A percentile compares a stretch with the other conserved stretches of the same genome.
Conservation (phyloP, 2,888 invertebrate species). For the Morpho achilles region DNA sequence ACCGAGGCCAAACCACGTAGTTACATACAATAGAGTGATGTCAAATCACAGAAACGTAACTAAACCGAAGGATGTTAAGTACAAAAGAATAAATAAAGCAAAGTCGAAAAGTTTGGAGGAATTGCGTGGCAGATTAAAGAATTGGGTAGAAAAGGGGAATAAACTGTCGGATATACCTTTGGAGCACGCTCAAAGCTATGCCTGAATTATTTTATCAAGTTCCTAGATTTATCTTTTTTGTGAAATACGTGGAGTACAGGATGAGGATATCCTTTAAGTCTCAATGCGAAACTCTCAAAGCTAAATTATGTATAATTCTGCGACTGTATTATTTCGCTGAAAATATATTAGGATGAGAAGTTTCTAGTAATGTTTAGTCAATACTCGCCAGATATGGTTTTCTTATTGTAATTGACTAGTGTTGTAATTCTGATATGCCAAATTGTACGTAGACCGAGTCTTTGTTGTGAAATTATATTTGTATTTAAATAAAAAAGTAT, state of each 20-base stretch:
- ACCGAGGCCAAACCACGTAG: constrained; percentile 78
- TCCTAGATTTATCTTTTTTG: constrained; percentile 24
- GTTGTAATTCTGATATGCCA: constrained; percentile 25
- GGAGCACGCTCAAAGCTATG: constrained; percentile 83
- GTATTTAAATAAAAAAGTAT: constrained; percentile 19
- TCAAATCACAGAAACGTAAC: constrained; percentile 93
- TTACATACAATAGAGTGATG: constrained; percentile 92
- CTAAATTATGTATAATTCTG: constrained; percentile 12
- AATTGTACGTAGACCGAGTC: constrained; percentile 19
- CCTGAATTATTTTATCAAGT: constrained; percentile 64
- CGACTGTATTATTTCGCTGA: constrained; percentile 10
- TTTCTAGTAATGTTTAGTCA: neutral
- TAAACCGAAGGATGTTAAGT: constrained; percentile 94
- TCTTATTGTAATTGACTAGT: constrained; percentile 15
- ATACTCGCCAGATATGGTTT: constrained; percentile 4
- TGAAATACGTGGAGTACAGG: constrained; percentile 13
- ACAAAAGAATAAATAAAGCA: constrained; percentile 93
- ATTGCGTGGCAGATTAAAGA: constrained; percentile 88
- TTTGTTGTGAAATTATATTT: constrained; percentile 14
- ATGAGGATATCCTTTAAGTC: constrained; percentile 2
- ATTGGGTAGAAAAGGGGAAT: constrained; percentile 90
- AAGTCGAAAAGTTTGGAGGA: constrained; percentile 94
- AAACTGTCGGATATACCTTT: constrained; percentile 83
- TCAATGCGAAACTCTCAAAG: constrained; percentile 9
- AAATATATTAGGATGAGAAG: constrained; percentile 16